These are phyloP conservation scores for Xiphias gladius DNA, from an alignment of 2,113 vertebrate species.

Conservation along the genomic window DNA sequence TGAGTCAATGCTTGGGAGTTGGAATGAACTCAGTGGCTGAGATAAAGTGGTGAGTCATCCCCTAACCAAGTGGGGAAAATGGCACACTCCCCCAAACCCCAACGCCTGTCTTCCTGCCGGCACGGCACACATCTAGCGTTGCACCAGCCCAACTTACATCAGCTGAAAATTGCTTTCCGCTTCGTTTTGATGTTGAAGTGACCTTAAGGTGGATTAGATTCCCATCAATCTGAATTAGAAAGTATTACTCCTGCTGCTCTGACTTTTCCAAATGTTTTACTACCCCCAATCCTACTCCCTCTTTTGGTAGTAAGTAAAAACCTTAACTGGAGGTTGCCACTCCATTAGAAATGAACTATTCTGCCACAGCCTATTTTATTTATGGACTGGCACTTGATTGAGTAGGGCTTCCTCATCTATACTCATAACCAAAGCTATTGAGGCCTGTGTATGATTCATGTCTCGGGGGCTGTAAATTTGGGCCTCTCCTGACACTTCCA, in stretches of 20 bases:
- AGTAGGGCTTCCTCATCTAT: slow-evolving; percentile 81
- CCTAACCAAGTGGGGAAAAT: slow-evolving; percentile 79
- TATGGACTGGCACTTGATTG: slow-evolving; percentile 83
- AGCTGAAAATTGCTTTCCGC: slow-evolving; percentile 78
- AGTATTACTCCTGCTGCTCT: slow-evolving; percentile 69
- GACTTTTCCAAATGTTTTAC: slow-evolving; percentile 78
- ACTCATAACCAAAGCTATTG: slow-evolving; percentile 74
- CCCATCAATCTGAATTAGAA: slow-evolving; percentile 84
- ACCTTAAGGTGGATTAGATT: slow-evolving; percentile 83
- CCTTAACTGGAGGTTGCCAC: slow-evolving; percentile 71
- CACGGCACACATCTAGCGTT: slow-evolving; percentile 63
- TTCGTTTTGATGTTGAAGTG: slow-evolving; percentile 77
- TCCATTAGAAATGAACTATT: slow-evolving; percentile 74
- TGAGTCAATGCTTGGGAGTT: slow-evolving; percentile 64
- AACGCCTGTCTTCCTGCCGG: slow-evolving; percentile 65
- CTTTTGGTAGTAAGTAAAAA: slow-evolving; percentile 71
- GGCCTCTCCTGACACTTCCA: slow-evolving; percentile 72
- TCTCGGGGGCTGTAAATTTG: slow-evolving; percentile 79
- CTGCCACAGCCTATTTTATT: slow-evolving; percentile 80
- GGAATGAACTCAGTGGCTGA: slow-evolving; percentile 67
- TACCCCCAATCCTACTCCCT: slow-evolving; percentile 14
- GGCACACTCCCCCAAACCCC: slow-evolving; percentile 75
- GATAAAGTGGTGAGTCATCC: slow-evolving; percentile 82
- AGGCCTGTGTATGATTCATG: slow-evolving; percentile 78
- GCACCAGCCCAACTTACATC: slow-evolving; percentile 72